Conservation (phyloP, 2,888 invertebrate genomes). For the Mechanitis mazaeus region DNA sequence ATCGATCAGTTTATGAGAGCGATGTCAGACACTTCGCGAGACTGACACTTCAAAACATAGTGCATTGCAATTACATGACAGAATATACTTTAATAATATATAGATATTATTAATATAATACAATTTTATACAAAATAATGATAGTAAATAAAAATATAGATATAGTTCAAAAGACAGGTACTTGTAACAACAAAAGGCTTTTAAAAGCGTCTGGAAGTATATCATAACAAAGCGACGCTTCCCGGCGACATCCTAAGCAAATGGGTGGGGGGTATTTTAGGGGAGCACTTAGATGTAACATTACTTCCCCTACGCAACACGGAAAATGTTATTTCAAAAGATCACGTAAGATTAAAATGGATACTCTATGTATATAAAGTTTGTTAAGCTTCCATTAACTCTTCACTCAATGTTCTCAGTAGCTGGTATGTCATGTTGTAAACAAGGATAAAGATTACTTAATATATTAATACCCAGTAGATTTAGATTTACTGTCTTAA, state of each 20-base stretch:
- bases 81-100: too few relatives aligned
- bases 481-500: too few relatives aligned
- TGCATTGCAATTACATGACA: too few relatives aligned
- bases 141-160: conserved; percentile 11
- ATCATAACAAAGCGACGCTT: conserved; percentile 53
- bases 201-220: conserved; percentile 64
- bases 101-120: conserved; percentile 7
- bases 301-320: conserved; percentile 23
- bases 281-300: conserved; percentile 28
- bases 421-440: too few relatives aligned
- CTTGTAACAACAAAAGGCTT: conserved; percentile 64
- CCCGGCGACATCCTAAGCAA: conserved; percentile 32
- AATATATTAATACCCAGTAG: too few relatives aligned
- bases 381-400: too few relatives aligned
- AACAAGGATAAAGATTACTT: too few relatives aligned
- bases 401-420: too few relatives aligned
- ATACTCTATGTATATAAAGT: too few relatives aligned
- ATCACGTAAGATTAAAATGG: too few relatives aligned
- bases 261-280: conserved; percentile 31
- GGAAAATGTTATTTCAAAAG: conserved; percentile 19
- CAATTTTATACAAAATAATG: conserved; percentile 13
- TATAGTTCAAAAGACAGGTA: conserved; percentile 25
- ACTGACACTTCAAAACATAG: conserved; percentile 26
- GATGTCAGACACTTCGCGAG: conserved; percentile 55
- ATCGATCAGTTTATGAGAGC: conserved; percentile 50